Conservation (phyloP, 2,797 vertebrate genomes). For the Cryptoblepharus egeriae region DNA sequence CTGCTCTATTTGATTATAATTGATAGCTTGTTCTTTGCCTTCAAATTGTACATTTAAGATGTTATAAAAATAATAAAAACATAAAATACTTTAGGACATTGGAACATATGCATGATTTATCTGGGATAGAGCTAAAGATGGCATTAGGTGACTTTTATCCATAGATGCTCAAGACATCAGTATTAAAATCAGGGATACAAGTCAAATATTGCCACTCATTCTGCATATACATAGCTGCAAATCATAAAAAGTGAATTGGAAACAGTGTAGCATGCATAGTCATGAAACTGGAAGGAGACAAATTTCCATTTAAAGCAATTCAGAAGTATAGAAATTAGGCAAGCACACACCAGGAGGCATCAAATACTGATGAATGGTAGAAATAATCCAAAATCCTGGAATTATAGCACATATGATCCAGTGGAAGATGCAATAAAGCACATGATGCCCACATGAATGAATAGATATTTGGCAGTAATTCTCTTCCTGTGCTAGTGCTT, state of each 20-base stretch:
- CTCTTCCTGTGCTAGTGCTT: not conserved
- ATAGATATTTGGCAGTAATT: not conserved
- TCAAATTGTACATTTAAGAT: constrained; percentile 8
- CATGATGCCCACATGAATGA: not conserved
- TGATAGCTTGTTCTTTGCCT: constrained; percentile 12
- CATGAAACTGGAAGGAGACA: constrained; percentile 40
- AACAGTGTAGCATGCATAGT: constrained; percentile 23
- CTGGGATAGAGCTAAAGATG: constrained; percentile 33
- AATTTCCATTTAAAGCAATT: constrained; percentile 18
- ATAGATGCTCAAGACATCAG: constrained; percentile 44
- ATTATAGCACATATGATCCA: not conserved
- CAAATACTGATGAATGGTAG: not conserved
- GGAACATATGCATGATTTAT: not conserved
- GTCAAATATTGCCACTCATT: constrained; percentile 29
- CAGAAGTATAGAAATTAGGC: constrained; percentile 8
- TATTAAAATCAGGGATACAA: constrained; percentile 34
- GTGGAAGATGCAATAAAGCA: not conserved
- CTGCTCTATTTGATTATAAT: constrained; percentile 17
- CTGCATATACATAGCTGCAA: constrained; percentile 58
- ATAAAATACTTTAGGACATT: constrained; percentile 12
- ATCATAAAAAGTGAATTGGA: constrained; percentile 67
- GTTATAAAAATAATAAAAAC: not conserved
- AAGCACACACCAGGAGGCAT: not conserved
- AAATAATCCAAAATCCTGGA: not conserved
- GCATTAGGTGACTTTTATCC: constrained; percentile 40